A percentile compares a stretch with the other conserved stretches of the same genome.
phyloP scores from a whole-genome alignment of 2,797 vertebrate species.

The Pangasius krempfi region DNA sequence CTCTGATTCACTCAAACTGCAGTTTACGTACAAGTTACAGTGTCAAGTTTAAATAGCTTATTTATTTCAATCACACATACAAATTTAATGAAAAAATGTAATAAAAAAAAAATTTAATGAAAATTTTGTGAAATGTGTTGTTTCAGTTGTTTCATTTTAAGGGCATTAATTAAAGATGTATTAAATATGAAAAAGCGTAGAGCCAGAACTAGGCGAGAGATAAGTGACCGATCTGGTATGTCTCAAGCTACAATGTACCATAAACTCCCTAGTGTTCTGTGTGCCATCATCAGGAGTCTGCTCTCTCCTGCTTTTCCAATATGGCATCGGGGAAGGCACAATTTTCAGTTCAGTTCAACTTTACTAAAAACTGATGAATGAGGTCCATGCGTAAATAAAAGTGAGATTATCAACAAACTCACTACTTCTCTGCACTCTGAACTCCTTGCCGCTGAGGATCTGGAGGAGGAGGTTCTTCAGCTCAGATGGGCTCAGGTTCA shows the following conservation, averaged over 20 bases:
- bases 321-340: neutral
- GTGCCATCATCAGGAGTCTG: neutral
- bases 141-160: neutral
- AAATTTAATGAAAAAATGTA: neutral
- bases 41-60: neutral
- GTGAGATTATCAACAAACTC: conserved; percentile 54
- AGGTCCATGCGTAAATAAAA: neutral
- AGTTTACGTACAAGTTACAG: neutral
- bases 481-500: conserved; percentile 91
- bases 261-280: neutral
- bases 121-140: neutral
- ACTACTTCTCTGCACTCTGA: conserved; percentile 90
- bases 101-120: neutral
- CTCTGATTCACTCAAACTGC: neutral
- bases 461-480: conserved; percentile 94
- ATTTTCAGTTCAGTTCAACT: neutral
- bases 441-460: conserved; percentile 97
- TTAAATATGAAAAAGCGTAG: neutral
- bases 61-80: neutral
- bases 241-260: neutral
- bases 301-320: neutral
- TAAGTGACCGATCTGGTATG: neutral
- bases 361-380: neutral
- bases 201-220: neutral
- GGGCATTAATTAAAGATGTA: neutral